Base-by-base conservation (phyloP, 2,888 invertebrate genomes). In the Muschampia plurimacula region DNA sequence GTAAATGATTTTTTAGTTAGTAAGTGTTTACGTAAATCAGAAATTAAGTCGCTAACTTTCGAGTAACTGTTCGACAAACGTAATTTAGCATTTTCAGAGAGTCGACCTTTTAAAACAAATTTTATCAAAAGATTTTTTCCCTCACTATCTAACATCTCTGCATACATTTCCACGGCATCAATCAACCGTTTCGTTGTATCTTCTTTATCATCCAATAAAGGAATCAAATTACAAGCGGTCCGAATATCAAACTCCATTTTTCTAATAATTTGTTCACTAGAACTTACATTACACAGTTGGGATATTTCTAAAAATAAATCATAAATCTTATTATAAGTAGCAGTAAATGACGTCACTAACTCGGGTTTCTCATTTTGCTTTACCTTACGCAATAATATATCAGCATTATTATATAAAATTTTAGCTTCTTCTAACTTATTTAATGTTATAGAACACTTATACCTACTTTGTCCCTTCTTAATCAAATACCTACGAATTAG, bases 391-490 rank as follows among this genome's bases (percentile, higher is more conserved):
- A 49, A n/a, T n/a, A 49, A 49, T 49, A 49, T n/a, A 4, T 49
- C 3, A 49, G 49, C 49, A n/a, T 49, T 13, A 49, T n/a, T n/a
- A n/a, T 49, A 49, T n/a, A 49, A 49, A 49, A n/a, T n/a, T 49
- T 49, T n/a, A n/a, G 49, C 49, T 49, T 49, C 49, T 49, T 49
- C n/a, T n/a, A 49, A 49, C 7, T 49, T 49, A 49, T n/a, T 49
- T 49, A 49, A n/a, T 4, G 49, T 49, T 7, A 49, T n/a, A 49
- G 49, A 49, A 49, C 49, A n/a, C 49, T 49, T n/a, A 49, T n/a
- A 49, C 49, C n/a, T 49, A 49, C 49, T 49, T 49, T 49, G 49
- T 49, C 49, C 49, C 49, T 49, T 49, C 49, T 49, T 49, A n/a
- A 49, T 49, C n/a, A 49, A n/a, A 49, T 49, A 49, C n/a, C n/a